A percentile compares a stretch with the other conserved stretches of the same genome.
These are phyloP conservation scores for Loripinus fragilis DNA, from an alignment of 2,888 invertebrate genomes.

Conservation along the genomic window DNA sequence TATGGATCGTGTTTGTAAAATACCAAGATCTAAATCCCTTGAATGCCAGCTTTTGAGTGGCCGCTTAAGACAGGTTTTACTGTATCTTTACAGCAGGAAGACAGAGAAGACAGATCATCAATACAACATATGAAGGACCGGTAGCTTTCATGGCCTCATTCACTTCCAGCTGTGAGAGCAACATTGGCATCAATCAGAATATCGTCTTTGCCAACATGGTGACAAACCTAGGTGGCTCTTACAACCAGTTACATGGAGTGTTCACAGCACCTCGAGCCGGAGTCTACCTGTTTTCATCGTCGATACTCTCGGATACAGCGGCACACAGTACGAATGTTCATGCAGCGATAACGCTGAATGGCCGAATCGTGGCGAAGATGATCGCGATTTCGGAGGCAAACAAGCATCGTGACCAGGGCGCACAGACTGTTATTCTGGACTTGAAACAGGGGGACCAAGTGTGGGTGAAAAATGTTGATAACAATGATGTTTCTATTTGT, in stretches of 20 bases:
- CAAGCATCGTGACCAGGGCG: background rate
- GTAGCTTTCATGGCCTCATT: background rate
- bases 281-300: background rate
- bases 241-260: background rate
- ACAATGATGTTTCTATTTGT: background rate
- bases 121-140: slow-evolving; percentile 6
- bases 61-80: too few species aligned
- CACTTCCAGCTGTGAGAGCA: background rate
- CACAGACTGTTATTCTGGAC: background rate
- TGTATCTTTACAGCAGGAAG: background rate
- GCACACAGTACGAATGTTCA: background rate
- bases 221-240: background rate
- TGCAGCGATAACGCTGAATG: background rate
- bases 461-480: slow-evolving; percentile 12
- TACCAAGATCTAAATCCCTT: too few species aligned
- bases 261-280: background rate
- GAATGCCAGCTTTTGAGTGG: too few species aligned
- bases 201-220: background rate
- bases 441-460: slow-evolving; percentile 1
- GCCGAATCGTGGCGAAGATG: background rate
- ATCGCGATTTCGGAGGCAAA: background rate
- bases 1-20: too few species aligned
- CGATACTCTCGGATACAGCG: background rate
- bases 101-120: background rate
- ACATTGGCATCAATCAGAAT: background rate